Evolutionary conservation across 1,140 invertebrate species (phyloP), one percentile per base, ranked within the genome.

Genomic region (Drosophila rufa): DNA sequence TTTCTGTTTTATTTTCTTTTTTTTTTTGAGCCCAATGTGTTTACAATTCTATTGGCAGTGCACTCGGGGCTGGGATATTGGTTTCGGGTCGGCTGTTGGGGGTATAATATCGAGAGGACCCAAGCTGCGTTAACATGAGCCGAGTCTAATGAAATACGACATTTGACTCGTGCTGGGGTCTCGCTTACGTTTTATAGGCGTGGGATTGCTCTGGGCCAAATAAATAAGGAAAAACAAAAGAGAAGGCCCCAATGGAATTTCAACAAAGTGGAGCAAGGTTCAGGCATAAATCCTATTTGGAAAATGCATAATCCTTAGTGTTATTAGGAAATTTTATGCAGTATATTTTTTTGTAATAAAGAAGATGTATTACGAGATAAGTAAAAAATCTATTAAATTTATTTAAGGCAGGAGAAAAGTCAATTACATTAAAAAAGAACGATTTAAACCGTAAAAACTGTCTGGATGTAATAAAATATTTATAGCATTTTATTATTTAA

Each of bases 41-140:
- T 90, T 90, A 90, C 85, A 90, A 91, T 91, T 90, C 85, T 90
- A 90, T 90, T 86, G 82, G 82, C 79, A 30, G 42, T 65, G 61
- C 70, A 51, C 51, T 62, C 15, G 75, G 47, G 38, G 22, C 40
- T 48, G 64, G 64, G 40, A 19, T 68, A 68, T 58, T 71, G 67
- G 30, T 38, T 59, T 50, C 43, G 45, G 43, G 48, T 73, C 53
- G 30, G 11, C 43, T 48, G 50, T 60, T 46, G 56, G 57, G 42
- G 56, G 51, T 19, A 36, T 55, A 55, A 46, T 22, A 42, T 46
- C 25, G 47, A 55, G 67, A 50, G 67, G 55, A 48, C 42, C 53
- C 27, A 25, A 76, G 80, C 84, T 84, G 85, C 64, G 70, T 79
- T 81, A 81, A 85, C 84, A 89, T 85, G 80, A 65, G 42, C 76